These are phyloP conservation scores for Drosophila ananassae DNA, from an alignment of 1,140 invertebrate genomes.

Conservation along the genomic window DNA sequence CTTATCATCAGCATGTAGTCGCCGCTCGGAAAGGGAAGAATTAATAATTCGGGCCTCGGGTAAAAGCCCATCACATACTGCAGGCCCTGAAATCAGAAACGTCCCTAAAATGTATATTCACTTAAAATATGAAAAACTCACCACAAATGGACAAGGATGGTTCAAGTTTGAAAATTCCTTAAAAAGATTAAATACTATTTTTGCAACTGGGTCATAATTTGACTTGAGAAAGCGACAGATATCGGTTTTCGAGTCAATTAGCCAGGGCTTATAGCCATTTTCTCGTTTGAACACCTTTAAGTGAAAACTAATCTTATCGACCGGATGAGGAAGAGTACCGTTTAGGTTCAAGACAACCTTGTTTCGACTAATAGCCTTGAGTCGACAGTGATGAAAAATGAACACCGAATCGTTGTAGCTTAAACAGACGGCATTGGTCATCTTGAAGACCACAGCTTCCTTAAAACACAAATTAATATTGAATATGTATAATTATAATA, in stretches of 20 bases:
- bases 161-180: slow-evolving; percentile 1
- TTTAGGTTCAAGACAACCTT: neutral
- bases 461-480: too few relatives aligned
- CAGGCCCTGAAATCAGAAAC: neutral
- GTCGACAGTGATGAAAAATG: neutral
- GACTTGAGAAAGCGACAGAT: neutral
- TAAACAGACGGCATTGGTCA: too few relatives aligned
- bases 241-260: neutral
- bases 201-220: neutral
- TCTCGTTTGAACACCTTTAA: neutral
- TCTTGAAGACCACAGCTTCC: too few relatives aligned
- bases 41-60: neutral
- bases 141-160: slow-evolving; percentile 3
- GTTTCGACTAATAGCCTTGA: neutral
- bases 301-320: neutral
- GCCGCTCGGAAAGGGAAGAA: neutral
- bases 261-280: neutral
- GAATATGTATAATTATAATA: too few relatives aligned
- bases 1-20: too few relatives aligned
- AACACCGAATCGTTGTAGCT: too few relatives aligned
- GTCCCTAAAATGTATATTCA: neutral
- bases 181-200: neutral
- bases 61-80: neutral
- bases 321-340: neutral
- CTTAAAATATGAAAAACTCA: neutral